Evolutionary conservation across 2,888 invertebrate species (phyloP).

Genomic region (Harpagoxenus sublaevis): DNA sequence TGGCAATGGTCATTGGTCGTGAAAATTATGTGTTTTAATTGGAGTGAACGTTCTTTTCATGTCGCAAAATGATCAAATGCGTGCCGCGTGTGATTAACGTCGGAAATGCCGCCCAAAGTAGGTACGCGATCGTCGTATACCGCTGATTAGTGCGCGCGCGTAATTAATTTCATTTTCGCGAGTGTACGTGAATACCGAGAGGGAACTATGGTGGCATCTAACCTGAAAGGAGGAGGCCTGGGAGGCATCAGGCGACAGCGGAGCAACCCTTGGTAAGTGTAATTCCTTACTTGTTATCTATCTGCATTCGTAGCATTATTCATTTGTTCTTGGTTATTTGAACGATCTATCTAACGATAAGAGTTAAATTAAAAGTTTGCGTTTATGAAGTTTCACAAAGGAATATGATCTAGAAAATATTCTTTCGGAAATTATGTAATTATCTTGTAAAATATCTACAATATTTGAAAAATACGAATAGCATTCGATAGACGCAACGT

Average conservation of each 20-base stretch:
- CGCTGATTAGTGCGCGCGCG: not conserved
- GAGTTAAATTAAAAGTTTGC: not conserved
- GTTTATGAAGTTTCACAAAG: not conserved
- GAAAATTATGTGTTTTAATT: not conserved
- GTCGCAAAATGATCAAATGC: not conserved
- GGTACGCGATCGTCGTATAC: not conserved
- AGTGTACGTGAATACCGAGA: not conserved
- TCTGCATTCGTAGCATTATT: not conserved
- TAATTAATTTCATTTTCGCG: constrained; percentile 14
- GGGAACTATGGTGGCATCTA: not conserved
- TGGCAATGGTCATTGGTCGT: not conserved
- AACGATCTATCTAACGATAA: not conserved
- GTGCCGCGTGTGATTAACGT: not conserved
- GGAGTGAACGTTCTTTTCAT: not conserved
- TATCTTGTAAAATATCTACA: not conserved
- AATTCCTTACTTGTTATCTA: not conserved
- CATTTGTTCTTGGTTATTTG: not conserved
- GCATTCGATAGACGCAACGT: not conserved
- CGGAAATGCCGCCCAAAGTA: not conserved
- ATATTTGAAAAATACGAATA: not conserved
- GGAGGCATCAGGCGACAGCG: not conserved
- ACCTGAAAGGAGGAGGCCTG: not conserved
- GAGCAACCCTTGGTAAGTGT: not conserved
- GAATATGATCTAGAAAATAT: not conserved
- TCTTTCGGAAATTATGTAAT: not conserved